Evolutionary conservation across 1,140 invertebrate species (phyloP).

Genomic region (Oedothorax gibbosus): DNA sequence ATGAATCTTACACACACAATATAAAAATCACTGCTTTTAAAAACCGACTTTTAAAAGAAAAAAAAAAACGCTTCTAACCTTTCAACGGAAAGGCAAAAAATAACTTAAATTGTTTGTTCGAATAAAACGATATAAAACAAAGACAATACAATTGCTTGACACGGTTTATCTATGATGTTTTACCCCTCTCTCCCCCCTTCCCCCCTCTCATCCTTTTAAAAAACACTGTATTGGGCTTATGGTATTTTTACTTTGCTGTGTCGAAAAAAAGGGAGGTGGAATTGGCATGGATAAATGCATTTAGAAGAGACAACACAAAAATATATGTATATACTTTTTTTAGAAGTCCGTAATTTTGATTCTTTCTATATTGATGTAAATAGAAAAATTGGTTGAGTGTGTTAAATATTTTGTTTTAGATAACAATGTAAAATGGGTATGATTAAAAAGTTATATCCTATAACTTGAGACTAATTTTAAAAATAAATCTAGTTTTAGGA

Average conservation of each 20-base stretch:
- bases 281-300: conserved; percentile 27
- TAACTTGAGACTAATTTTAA: too few species aligned
- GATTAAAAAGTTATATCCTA: too few species aligned
- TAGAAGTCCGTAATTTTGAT: too few species aligned
- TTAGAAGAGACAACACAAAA: conserved; percentile 16
- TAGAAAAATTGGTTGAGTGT: too few species aligned
- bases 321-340: too few species aligned
- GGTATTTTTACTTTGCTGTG: conserved; percentile 32
- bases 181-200: conserved; percentile 4
- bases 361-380: too few species aligned
- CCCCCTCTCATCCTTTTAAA: too few species aligned
- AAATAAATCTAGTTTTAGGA: too few species aligned
- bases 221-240: neutral
- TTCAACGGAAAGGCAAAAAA: conserved; percentile 26
- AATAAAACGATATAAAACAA: conserved; percentile 43
- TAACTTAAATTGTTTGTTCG: conserved; percentile 15
- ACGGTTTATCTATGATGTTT: conserved; percentile 45
- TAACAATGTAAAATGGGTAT: too few species aligned
- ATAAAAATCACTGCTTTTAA: conserved; percentile 46
- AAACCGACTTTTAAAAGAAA: neutral
- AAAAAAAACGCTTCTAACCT: conserved; percentile 36
- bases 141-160: conserved; percentile 41
- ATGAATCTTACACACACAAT: conserved; percentile 41
- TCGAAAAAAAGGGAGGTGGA: conserved; percentile 5
- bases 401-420: too few species aligned